Percentiles rank a stretch among this genome's conserved stretches.
Evolutionary conservation across 2,888 invertebrate species (phyloP).

Genomic region (Agrochola lychnidis): DNA sequence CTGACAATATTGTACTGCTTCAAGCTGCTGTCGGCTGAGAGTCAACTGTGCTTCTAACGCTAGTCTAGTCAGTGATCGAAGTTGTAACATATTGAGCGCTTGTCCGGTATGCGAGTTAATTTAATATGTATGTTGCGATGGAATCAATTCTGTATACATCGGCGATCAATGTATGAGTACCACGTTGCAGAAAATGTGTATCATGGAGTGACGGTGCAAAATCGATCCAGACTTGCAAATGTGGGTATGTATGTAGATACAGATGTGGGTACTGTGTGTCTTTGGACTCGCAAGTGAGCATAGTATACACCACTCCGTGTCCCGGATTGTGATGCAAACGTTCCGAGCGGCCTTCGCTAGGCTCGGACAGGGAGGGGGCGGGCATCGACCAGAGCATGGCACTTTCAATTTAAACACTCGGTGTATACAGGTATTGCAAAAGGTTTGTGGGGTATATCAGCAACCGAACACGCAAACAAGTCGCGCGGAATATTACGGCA

Average conservation of each 20-base stretch:
- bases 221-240: constrained; percentile 90
- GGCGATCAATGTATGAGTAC: constrained; percentile 69
- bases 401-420: constrained; percentile 87
- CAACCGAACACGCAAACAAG: constrained; percentile 89
- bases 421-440: constrained; percentile 85
- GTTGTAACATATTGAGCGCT: constrained; percentile 86
- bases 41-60: constrained; percentile 62
- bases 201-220: constrained; percentile 92
- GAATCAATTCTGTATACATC: constrained; percentile 70
- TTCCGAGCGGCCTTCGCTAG: constrained; percentile 70
- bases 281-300: constrained; percentile 83
- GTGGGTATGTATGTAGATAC: constrained; percentile 75
- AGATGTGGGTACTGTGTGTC: constrained; percentile 79
- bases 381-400: constrained; percentile 90
- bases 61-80: constrained; percentile 81
- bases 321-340: constrained; percentile 75
- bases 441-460: constrained; percentile 84
- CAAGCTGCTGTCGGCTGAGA: constrained; percentile 73
- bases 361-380: constrained; percentile 77
- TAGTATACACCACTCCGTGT: constrained; percentile 82
- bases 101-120: constrained; percentile 72
- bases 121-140: constrained; percentile 68
- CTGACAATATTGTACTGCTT: constrained; percentile 82
- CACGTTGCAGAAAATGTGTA: constrained; percentile 76
- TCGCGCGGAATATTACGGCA: constrained; percentile 87